Evolutionary conservation across 2,797 vertebrate genomes (phyloP).

Genomic region (Coregonus suidteri): DNA sequence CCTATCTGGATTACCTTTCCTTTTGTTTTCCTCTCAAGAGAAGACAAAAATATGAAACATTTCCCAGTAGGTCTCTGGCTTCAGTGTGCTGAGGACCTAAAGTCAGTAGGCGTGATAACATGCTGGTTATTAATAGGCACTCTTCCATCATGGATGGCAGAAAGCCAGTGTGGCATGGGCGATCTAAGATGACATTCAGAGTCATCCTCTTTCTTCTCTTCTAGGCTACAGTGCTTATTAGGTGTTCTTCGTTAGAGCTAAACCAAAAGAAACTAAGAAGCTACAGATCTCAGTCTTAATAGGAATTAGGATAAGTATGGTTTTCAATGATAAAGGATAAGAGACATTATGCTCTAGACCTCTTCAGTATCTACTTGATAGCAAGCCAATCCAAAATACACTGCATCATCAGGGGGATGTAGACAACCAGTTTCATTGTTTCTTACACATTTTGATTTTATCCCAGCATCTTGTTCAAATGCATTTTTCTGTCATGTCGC

Average conservation of each 20-base stretch:
- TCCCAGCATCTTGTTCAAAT: constrained; percentile 54
- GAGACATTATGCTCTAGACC: constrained; percentile 24
- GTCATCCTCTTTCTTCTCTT: constrained; percentile 29
- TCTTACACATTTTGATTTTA: constrained; percentile 54
- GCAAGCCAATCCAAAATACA: constrained; percentile 51
- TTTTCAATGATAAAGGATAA: neutral
- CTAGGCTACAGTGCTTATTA: too few species aligned
- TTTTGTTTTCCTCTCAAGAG: constrained; percentile 38
- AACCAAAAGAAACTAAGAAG: constrained; percentile 40
- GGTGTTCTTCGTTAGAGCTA: constrained; percentile 53
- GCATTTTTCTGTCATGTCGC: constrained; percentile 55
- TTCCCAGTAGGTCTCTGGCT: constrained; percentile 38
- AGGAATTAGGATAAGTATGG: too few species aligned
- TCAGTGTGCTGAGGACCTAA: constrained; percentile 35
- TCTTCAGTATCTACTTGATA: constrained; percentile 24
- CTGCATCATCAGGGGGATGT: constrained; percentile 75
- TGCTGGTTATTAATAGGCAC: constrained; percentile 20
- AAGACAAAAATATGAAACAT: constrained; percentile 43
- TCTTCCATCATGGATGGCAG: constrained; percentile 19
- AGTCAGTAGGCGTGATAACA: constrained; percentile 16
- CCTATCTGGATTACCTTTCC: constrained; percentile 44
- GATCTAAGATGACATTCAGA: constrained; percentile 28
- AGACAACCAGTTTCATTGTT: constrained; percentile 73
- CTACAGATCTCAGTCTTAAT: constrained; percentile 3
- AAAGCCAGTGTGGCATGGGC: constrained; percentile 34